Evolutionary conservation across 2,888 invertebrate species (phyloP).

Genomic region (Leptinotarsa rubiginosa): DNA sequence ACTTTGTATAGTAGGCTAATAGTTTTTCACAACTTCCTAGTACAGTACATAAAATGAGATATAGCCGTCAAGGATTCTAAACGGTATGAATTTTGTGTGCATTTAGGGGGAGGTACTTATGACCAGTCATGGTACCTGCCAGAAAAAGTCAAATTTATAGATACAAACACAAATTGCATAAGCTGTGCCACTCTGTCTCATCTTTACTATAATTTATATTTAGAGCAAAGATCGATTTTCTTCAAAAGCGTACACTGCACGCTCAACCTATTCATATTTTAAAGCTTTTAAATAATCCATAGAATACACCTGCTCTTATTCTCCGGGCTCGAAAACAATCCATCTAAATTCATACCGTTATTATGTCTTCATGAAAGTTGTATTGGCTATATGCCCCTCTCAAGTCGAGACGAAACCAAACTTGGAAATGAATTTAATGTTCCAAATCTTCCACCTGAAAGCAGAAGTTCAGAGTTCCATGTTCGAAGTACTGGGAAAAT

Average conservation of each 20-base stretch:
- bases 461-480: background rate
- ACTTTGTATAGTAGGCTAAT: no score
- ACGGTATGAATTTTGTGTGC: no score
- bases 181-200: background rate
- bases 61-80: no score
- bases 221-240: conserved; percentile 14
- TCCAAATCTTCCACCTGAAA: conserved; percentile 5
- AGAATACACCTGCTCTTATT: conserved; percentile 11
- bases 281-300: conserved; percentile 21
- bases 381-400: conserved; percentile 6
- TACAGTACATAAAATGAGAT: no score
- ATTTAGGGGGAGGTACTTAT: no score
- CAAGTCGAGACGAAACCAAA: background rate
- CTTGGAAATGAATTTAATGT: conserved; percentile 4
- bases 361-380: conserved; percentile 15
- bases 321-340: conserved; percentile 10
- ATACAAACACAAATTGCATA: background rate
- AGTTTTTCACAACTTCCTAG: no score
- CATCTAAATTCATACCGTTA: conserved; percentile 8
- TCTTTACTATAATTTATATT: background rate
- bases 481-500: no score
- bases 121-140: no score
- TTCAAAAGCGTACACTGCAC: background rate
- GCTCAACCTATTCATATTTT: background rate
- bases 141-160: no score